Conservation (phyloP, 2,888 invertebrate genomes). For the Andrena haemorrhoa region DNA sequence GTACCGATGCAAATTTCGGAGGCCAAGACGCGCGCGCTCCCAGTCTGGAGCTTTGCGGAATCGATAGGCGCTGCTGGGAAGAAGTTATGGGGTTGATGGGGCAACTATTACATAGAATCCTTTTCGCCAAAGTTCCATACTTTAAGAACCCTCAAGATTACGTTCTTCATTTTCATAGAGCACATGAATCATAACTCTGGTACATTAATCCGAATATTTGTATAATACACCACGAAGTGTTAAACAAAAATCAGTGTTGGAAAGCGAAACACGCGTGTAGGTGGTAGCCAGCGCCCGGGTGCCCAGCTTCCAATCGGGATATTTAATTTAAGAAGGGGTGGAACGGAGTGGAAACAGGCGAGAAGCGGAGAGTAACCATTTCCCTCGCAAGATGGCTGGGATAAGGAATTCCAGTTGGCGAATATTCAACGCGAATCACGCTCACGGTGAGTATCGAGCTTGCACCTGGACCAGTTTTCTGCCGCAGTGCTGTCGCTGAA, state of each 20-base stretch:
- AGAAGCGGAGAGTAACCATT: slow-evolving; percentile 38
- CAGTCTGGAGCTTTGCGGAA: not conserved
- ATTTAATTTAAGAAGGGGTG: not conserved
- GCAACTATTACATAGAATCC: too few relatives aligned
- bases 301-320: slow-evolving; percentile 10
- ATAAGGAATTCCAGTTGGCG: slow-evolving; percentile 59
- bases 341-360: not conserved
- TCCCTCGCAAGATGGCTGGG: slow-evolving; percentile 29
- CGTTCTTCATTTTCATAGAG: too few relatives aligned
- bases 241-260: too few relatives aligned
- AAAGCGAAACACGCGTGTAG: too few relatives aligned
- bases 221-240: too few relatives aligned
- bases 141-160: too few relatives aligned
- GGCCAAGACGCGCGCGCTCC: not conserved
- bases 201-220: too few relatives aligned
- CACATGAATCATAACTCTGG: too few relatives aligned
- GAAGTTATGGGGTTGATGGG: too few relatives aligned
- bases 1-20: not conserved
- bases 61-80: too few relatives aligned
- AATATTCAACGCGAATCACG: slow-evolving; percentile 66
- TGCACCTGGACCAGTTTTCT: slow-evolving; percentile 64
- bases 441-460: slow-evolving; percentile 61
- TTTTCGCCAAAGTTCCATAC: too few relatives aligned
- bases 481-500: slow-evolving; percentile 57
- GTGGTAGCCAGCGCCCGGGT: too few relatives aligned